Percentiles rank a stretch among this genome's conserved stretches.
phyloP scores from a whole-genome alignment of 2,888 invertebrate species.

The Stegophylla sp. region DNA sequence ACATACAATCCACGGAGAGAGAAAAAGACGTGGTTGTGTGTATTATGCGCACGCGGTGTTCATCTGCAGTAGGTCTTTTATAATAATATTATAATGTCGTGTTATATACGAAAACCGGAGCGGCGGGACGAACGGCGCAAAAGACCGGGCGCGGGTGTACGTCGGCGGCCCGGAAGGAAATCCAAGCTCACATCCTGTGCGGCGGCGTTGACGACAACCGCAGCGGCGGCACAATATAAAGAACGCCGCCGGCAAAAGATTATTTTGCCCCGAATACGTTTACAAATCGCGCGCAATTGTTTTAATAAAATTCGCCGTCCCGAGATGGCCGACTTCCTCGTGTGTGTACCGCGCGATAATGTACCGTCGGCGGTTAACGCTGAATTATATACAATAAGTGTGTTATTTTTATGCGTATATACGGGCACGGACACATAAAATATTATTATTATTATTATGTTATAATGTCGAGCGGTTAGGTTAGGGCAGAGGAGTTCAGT shows the following conservation, averaged over 20 bases:
- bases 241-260: slow-evolving; percentile 46
- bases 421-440: too few relatives aligned
- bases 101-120: slow-evolving; percentile 19
- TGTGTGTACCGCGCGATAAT: too few relatives aligned
- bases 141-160: background rate
- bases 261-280: slow-evolving; percentile 45
- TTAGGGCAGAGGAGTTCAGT: too few relatives aligned
- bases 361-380: too few relatives aligned
- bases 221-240: slow-evolving; percentile 28
- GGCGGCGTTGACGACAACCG: background rate
- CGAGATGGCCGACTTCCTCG: slow-evolving; percentile 16
- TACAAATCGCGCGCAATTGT: slow-evolving; percentile 54
- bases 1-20: background rate
- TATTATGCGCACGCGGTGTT: background rate
- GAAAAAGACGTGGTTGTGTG: background rate
- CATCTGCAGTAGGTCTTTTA: slow-evolving; percentile 5
- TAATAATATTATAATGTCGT: too few relatives aligned
- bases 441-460: too few relatives aligned
- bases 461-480: too few relatives aligned
- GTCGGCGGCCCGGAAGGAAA: slow-evolving; percentile 55
- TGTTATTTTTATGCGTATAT: too few relatives aligned
- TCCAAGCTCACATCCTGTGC: slow-evolving; percentile 53
- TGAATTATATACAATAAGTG: too few relatives aligned
- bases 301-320: slow-evolving; percentile 51
- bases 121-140: background rate